A percentile compares a stretch with the other conserved stretches of the same genome.
Conservation (phyloP, 1,140 invertebrate species). For the Cardiocondyla obscurior region DNA sequence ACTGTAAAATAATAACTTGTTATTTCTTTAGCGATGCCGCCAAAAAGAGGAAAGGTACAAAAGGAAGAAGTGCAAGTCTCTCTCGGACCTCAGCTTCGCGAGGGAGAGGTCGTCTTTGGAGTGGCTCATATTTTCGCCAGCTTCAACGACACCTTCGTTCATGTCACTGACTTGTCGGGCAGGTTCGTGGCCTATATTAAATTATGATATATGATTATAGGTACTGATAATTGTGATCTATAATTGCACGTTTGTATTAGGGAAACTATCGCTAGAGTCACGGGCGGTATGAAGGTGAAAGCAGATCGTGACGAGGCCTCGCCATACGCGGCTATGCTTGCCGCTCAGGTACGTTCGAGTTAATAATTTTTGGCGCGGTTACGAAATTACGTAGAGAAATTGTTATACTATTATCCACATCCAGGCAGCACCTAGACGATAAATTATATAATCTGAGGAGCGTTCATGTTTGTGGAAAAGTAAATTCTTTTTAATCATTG, state of each 20-base stretch:
- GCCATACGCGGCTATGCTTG: constrained; percentile 99
- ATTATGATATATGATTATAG: neutral
- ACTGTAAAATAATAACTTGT: neutral
- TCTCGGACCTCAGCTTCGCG: constrained; percentile 97
- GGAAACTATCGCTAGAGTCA: constrained; percentile 99
- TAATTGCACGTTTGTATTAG: constrained; percentile 82
- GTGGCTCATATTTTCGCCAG: constrained; percentile 99
- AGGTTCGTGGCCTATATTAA: constrained; percentile 84
- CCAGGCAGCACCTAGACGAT: constrained; percentile 76
- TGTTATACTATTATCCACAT: constrained; percentile 61
- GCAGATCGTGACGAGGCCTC: constrained; percentile 99
- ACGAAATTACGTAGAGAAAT: neutral
- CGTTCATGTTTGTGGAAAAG: constrained; percentile 80
- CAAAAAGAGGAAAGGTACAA: constrained; percentile 97
- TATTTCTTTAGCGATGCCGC: constrained; percentile 90
- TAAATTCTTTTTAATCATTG: constrained; percentile 60
- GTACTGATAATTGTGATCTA: neutral
- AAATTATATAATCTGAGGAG: constrained; percentile 61
- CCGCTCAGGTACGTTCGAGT: constrained; percentile 93
- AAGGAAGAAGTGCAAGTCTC: constrained; percentile 98
- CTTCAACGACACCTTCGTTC: constrained; percentile 99
- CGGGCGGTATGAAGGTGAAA: constrained; percentile 99
- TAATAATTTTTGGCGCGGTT: neutral
- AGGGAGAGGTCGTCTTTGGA: constrained; percentile 99
- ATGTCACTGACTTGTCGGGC: constrained; percentile 99